These are phyloP conservation scores for Anthopleura sola DNA, from an alignment of 64 coral and sea anemone species.

Conservation along the genomic window DNA sequence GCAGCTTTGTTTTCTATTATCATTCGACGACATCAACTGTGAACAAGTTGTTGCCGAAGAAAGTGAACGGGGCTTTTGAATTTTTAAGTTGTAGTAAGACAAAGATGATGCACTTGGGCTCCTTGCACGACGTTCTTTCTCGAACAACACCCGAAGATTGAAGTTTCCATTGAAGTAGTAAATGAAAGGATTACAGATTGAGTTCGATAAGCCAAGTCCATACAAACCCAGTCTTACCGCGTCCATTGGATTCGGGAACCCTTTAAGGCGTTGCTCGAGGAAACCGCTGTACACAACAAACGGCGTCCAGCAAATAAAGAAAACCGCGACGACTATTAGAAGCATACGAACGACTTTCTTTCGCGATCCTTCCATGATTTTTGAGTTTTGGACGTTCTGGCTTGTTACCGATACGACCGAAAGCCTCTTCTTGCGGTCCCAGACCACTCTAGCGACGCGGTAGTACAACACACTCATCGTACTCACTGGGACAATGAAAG, in stretches of 20 bases:
- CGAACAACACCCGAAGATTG: not conserved
- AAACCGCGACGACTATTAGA: constrained; percentile 55
- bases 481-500: constrained; percentile 56
- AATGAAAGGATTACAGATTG: constrained; percentile 71
- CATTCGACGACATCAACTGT: not conserved
- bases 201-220: constrained; percentile 59
- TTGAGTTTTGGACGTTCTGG: not conserved
- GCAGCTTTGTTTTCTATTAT: not conserved
- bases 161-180: constrained; percentile 60
- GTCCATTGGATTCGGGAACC: constrained; percentile 66
- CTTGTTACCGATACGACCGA: not conserved
- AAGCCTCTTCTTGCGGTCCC: constrained; percentile 55
- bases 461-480: constrained; percentile 72
- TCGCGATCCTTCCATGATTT: not conserved
- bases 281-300: constrained; percentile 61
- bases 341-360: constrained; percentile 18
- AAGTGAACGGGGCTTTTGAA: not conserved
- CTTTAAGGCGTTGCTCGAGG: constrained; percentile 48
- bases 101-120: not conserved
- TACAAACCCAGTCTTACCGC: constrained; percentile 45
- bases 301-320: constrained; percentile 53
- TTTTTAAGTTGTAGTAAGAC: not conserved
- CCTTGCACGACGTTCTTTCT: not conserved
- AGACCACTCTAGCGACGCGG: constrained; percentile 63
- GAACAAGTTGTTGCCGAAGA: not conserved